Evolutionary conservation across 2,888 invertebrate species (phyloP), one percentile per base, ranked within the genome.

Genomic region (Drosophila paracracens): DNA sequence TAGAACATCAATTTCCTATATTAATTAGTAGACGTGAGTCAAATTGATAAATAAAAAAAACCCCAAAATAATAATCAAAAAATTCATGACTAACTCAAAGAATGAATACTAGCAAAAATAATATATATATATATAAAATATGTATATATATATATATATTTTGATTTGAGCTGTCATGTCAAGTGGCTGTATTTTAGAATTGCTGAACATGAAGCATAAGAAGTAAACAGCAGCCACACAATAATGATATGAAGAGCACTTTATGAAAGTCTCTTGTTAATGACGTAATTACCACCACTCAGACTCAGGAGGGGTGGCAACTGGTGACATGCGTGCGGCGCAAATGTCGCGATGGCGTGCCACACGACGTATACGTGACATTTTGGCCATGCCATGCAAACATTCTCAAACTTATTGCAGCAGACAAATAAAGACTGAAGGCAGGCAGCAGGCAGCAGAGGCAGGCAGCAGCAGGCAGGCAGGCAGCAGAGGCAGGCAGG

Each of bases 281-380:
- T 86, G 87, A 86, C 83, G 90, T 83, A 89, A 90, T 86, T 89
- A 83, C 76, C 70, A 33, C 18, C 3, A 48, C 53, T 60, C 52
- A 33, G 36, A 5, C 2, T 2, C 25, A 25, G 21, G 13, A 4
- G 38, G 40, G 3, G 33, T 16, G 35, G 53, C 33, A 29, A 31
- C 40, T 40, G 48, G 59, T 62, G 67, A 67, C 76, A 77, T 61
- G 70, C 79, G 60, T 68, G 59, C 18, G 40, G 62, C 69, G 46
- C 61, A 70, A 60, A 62, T 78, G 68, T 62, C 57, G 74, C 57
- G 54, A 61, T 79, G 70, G 74, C 83, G 80, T 88, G 84, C 90
- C 85, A 86, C 85, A 86, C 89, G 90, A 82, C 90, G 90, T 90
- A 90, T 86, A 89, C 89, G 85, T 90, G 89, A 86, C 88, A 86